Conservation (phyloP, 2,113 vertebrate species). For the Alouatta palliata region DNA sequence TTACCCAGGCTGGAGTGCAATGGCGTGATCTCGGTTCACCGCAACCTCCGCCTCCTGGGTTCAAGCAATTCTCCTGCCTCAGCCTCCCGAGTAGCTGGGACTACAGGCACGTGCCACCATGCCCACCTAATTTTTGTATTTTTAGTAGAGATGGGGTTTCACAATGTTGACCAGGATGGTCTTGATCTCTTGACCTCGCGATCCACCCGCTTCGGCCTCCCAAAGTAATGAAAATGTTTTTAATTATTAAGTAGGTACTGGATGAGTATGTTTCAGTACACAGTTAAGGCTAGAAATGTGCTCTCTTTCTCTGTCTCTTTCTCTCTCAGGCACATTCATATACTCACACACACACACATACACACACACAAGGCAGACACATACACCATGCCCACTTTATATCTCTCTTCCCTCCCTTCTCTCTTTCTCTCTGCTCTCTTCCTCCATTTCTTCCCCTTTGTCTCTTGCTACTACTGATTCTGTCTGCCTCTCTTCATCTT, state of each 20-base stretch:
- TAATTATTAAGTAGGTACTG: slow-evolving; percentile 49
- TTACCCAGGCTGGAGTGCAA: too few species aligned
- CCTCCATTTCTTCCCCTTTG: neutral
- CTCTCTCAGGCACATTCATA: neutral
- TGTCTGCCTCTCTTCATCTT: neutral
- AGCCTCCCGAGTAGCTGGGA: too few species aligned
- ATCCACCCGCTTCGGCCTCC: too few species aligned
- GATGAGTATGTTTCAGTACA: neutral
- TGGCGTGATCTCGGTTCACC: too few species aligned
- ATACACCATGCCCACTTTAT: neutral
- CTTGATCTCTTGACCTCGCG: too few species aligned
- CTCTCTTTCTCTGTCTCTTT: neutral
- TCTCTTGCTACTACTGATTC: neutral
- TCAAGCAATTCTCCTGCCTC: too few species aligned
- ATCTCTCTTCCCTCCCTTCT: neutral
- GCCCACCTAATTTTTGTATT: too few species aligned
- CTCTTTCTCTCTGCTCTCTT: neutral
- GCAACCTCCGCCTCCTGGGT: too few species aligned
- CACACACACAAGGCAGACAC: neutral
- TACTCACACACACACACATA: neutral
- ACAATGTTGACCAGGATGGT: too few species aligned
- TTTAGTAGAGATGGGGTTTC: too few species aligned
- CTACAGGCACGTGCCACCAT: too few species aligned
- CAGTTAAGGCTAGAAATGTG: slow-evolving; percentile 26
- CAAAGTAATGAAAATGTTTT: slow-evolving; percentile 80